A percentile compares a stretch with the other conserved stretches of the same genome.
phyloP scores from a whole-genome alignment of 2,113 vertebrate species.

The Piprites chloris region DNA sequence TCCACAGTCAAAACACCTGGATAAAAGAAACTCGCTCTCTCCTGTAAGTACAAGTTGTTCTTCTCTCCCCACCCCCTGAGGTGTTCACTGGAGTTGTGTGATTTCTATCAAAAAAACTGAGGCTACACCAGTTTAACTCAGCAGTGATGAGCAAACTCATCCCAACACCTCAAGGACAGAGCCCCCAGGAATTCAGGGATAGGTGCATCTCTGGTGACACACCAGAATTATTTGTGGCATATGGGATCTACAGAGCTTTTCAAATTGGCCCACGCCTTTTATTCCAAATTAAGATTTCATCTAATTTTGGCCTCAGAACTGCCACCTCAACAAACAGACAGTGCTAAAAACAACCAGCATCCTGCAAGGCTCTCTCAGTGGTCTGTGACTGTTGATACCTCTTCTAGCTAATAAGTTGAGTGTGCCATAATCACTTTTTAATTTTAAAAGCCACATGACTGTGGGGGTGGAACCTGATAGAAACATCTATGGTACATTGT shows the following conservation, averaged over 20 bases:
- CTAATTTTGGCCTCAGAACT: slow-evolving; percentile 51
- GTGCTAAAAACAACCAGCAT: neutral
- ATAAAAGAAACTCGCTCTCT: neutral
- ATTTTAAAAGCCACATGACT: neutral
- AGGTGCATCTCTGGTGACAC: slow-evolving; percentile 4
- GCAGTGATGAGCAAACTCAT: neutral
- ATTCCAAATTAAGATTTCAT: slow-evolving; percentile 13
- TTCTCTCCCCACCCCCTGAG: neutral
- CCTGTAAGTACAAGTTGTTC: neutral
- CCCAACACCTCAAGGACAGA: neutral
- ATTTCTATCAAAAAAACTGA: neutral
- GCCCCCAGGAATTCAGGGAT: neutral
- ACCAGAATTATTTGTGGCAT: neutral
- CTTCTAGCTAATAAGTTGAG: neutral
- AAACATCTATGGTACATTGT: neutral
- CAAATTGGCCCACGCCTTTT: slow-evolving; percentile 39
- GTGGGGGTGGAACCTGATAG: neutral
- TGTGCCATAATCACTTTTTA: neutral
- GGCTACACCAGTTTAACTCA: neutral
- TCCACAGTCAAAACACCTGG: neutral
- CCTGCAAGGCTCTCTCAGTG: neutral
- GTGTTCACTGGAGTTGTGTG: neutral
- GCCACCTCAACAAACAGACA: slow-evolving; percentile 12
- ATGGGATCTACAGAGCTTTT: neutral
- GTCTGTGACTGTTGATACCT: neutral